Evolutionary conservation across 1,140 invertebrate genomes (phyloP), one percentile per base, ranked within the genome.

Genomic region (Hycleus phaleratus): DNA sequence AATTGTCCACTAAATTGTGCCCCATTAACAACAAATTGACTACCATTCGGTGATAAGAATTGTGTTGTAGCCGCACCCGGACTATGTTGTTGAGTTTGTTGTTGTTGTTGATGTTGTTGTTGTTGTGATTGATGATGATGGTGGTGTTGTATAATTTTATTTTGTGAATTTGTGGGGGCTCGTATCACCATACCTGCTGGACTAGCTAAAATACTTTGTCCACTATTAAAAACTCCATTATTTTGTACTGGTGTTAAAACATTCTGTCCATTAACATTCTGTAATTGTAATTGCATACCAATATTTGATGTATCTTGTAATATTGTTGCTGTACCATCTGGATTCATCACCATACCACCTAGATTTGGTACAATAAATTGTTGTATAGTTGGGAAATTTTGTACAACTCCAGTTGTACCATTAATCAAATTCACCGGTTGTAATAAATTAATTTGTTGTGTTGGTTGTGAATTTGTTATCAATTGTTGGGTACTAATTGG

Each of bases 361-460:
- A 89, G 71, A 63, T 88, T 87, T 3, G 89, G 88, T 46, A 91
- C 83, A 46, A 91, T 85, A 64, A 91, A 86, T 66, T 91, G 88
- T 66, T 91, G 89, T 51, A 89, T 87, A 0, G 85, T 82, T 0
- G 85, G 85, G 67, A 89, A 85, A 69, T 89, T 88, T 59, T 86
- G 85, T 45, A 88, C 83, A 56, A 88, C 82, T 6, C 83, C 82
- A 9, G 82, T 81, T 0, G 83, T 77, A 3, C 86, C 84, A 65
- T 88, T 87, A 25, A 89, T 78, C 38, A 87, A 72, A 76, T 90
- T 91, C 10, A 91, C 85, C 1, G 89, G 88, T 69, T 91, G 89
- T 0, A 86, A 74, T 26, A 91, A 72, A 72, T 91, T 89, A 26
- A 90, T 88, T 66, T 86, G 85, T 65, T 86, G 85, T 24, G 86